Conservation (phyloP, 2,113 vertebrate genomes). For the Antechinus flavipes region DNA sequence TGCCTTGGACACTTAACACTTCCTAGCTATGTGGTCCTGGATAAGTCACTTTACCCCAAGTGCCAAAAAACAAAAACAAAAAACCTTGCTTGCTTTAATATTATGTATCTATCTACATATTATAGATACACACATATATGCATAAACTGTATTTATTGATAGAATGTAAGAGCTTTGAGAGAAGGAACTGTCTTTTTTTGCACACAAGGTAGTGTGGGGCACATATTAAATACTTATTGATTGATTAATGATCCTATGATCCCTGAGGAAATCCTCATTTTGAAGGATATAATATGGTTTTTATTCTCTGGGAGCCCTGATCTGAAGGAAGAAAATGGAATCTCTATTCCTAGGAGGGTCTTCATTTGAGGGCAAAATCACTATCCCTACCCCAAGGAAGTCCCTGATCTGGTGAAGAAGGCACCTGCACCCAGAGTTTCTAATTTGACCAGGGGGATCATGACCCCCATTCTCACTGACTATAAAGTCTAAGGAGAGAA, state of each 20-base stretch:
- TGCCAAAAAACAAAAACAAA: no score
- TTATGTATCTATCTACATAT: no score
- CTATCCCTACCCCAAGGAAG: neutral
- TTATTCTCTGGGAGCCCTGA: neutral
- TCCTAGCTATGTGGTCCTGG: no score
- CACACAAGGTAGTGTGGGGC: neutral
- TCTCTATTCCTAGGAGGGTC: neutral
- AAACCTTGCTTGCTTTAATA: no score
- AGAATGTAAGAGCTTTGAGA: neutral
- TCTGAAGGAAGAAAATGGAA: neutral
- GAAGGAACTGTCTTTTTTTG: neutral
- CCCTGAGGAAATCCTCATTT: neutral
- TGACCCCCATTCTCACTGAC: neutral
- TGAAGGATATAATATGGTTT: neutral
- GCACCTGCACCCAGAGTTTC: neutral
- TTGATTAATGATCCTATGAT: neutral
- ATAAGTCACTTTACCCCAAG: no score
- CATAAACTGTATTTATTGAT: neutral
- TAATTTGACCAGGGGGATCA: neutral
- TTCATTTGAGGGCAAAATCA: neutral
- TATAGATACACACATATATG: neutral
- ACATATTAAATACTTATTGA: neutral
- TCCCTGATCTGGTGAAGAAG: neutral
- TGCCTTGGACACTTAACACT: no score
- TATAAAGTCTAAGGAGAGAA: neutral